Evolutionary conservation across 2,888 invertebrate genomes (phyloP).

Genomic region (Allophyes oxyacanthae): DNA sequence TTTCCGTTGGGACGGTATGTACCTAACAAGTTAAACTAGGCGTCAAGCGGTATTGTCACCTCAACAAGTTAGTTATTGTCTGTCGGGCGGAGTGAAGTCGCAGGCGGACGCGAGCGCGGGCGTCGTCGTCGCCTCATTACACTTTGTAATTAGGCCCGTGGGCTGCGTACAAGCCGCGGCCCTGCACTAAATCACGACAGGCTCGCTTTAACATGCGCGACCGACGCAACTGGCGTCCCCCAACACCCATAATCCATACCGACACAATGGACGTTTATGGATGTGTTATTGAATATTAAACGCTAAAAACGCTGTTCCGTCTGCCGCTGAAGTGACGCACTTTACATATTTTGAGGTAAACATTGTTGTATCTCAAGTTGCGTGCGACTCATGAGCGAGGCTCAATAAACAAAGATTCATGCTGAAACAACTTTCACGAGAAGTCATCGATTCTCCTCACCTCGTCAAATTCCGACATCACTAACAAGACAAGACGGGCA

Average conservation of each 20-base stretch:
- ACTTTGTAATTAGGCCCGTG: slow-evolving; percentile 87
- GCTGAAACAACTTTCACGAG: slow-evolving; percentile 43
- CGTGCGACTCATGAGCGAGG: slow-evolving; percentile 7
- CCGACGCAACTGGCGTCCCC: slow-evolving; percentile 65
- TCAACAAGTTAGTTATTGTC: slow-evolving; percentile 53
- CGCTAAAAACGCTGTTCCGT: slow-evolving; percentile 65
- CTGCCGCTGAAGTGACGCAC: slow-evolving; percentile 63
- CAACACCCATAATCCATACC: slow-evolving; percentile 71
- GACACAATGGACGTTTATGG: slow-evolving; percentile 76
- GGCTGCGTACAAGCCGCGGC: slow-evolving; percentile 75
- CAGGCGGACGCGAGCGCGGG: slow-evolving; percentile 65
- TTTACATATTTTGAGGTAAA: slow-evolving; percentile 74
- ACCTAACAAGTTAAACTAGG: slow-evolving; percentile 7
- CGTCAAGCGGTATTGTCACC: slow-evolving; percentile 48
- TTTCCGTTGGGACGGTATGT: too few relatives aligned
- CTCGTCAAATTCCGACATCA: slow-evolving; percentile 61
- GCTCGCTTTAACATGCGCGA: slow-evolving; percentile 75
- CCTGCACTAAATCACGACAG: slow-evolving; percentile 85
- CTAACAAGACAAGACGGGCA: slow-evolving; percentile 72
- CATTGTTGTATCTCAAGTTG: slow-evolving; percentile 60
- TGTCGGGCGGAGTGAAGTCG: slow-evolving; percentile 50
- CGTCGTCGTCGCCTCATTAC: slow-evolving; percentile 80
- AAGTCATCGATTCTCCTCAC: slow-evolving; percentile 43
- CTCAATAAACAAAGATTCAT: slow-evolving; percentile 27
- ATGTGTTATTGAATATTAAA: slow-evolving; percentile 83